Base-by-base conservation (phyloP, 2,113 vertebrate species). In the Atherinomorus stipes region DNA sequence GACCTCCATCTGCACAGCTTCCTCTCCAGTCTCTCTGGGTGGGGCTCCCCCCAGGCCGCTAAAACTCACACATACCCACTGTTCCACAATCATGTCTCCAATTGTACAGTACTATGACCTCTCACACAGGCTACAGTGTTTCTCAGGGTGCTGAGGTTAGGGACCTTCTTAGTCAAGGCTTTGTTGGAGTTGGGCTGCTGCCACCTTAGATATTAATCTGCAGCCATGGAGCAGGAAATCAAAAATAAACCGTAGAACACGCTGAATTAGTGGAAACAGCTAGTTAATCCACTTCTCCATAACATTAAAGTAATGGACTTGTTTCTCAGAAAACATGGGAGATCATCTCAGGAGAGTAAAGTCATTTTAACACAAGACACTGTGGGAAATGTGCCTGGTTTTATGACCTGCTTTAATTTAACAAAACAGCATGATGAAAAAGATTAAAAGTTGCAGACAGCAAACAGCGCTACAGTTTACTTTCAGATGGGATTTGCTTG, bases 171-270 rank as follows among this genome's bases (percentile, higher is more conserved):
- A 74, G 71, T 78, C 13, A 23, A 26, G 59, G 68, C 84, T 86
- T 93, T 94, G 91, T 92, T 93, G 89, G 76, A 56, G 22, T 92
- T 94, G 92, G 92, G 76, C 56, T 19, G 54, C 16, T 76, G 91
- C 92, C 91, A 92, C 71, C 8, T 6, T 11, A 77, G 84, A 92
- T 92, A 90, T 65, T 64, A 86, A 92, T 89, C 91, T 90, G 62
- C 23, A 66, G 76, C 71, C 80, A 75, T 40, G 77, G 74, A 84
- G 81, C 86, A 85, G 92, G 90, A 92, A 93, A 93, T 93, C 78
- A 90, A 91, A 91, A 90, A 89, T 86, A 86, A 88, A 74, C 81
- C 57, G 62, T 54, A 37, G 78, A 85, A 85, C 81, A 81, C 80
- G 62, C 70, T 74, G 86, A 93, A 87, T 92, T 91, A 84, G 88